Base-by-base conservation (phyloP, 35 echinoderm and acorn worm genomes). In the Ptychodera flava region DNA sequence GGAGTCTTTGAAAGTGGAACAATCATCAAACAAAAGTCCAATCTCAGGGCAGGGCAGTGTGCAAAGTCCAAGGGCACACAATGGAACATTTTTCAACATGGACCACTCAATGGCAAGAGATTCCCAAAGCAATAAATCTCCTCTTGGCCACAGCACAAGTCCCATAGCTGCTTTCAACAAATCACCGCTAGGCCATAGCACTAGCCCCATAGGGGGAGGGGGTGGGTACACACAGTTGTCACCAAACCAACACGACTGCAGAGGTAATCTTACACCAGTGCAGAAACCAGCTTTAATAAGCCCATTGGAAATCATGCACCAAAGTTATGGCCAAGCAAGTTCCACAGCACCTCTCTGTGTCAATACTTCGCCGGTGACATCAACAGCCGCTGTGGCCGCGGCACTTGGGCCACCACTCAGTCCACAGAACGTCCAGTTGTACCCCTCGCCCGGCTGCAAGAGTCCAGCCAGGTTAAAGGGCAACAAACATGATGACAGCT, bases 241-340 rank as follows among this genome's bases (percentile, higher is more conserved):
- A 90, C 81, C 38, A 83, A 27, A 77, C 81, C 31, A 90, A 76
- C 35, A 84, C 16, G 15, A 38, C 88, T 31, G 33, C 78, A 53
- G 85, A 14, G 38, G 31, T 29, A 87, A 52, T 0, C n/a, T 84
- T 6, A 34, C 89, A 0, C 84, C 86, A 31, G 82, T 81, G 22
- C 85, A 76, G 33, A 80, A 89, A 28, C 33, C 92, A 85, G 38
- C 93, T n/a, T 78, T 95, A 0, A 88, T 97, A 15, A 90, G 85
- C 85, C 89, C 94, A 0, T 85, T 97, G 0, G 89, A 93, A 33
- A 53, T 96, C 29, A 96, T 92, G 31, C 93, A 92, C 64, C 82
- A 83, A 52, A 85, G 91, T 33, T 30, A 33, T 81, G 29, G 29
- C 29, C 29, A 30, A n/a, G 29, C 15, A 10, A 30, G 15, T 81